Base-by-base conservation (phyloP, 35 echinoderm and acorn worm genomes). In the Strongylocentrotus purpuratus region DNA sequence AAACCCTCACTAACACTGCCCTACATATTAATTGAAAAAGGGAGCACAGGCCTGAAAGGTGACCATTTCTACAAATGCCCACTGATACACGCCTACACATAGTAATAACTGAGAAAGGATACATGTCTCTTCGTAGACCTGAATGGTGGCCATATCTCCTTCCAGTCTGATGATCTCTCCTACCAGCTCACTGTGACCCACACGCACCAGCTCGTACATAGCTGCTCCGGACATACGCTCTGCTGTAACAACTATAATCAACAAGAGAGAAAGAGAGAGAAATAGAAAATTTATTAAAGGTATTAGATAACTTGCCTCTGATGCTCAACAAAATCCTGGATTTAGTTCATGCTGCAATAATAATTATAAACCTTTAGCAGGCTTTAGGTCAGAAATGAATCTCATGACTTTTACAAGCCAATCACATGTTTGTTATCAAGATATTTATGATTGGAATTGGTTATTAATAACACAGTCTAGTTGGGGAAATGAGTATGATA, bases 101-200 rank as follows among this genome's bases (percentile, higher is more conserved):
- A n/a, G 65, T 31, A 78, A 8, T 78, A 78, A n/a, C 25, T 78
- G 65, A 78, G 65, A 86, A 99, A 97, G 98, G 98, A 99, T 99
- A 99, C 98, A 99, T 47, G 98, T 99, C 96, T 99, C 98, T 90
- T 99, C 98, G 92, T 99, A 99, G 85, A 99, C 98, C 93, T 99
- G 98, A 46, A 99, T 97, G 11, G 98, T 99, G 12, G 98, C 98
- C 95, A 99, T 96, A 52, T 99, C 98, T 52, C 98, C 98, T 90
- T 99, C 98, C 55, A 99, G 61, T 46, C 98, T 94, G 89, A 99
- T 99, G 95, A 99, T 99, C 48, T 99, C 98, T 86, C 98, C 98
- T 12, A 99, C 98, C 93, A 99, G 94, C 59, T 97, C 95, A 22
- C 95, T 96, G 61, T 99, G 98, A n/a, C 98, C 98, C 2, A 99